phyloP scores from a whole-genome alignment of 2,888 invertebrate species.

The Hermaeophaga mercurialis region DNA sequence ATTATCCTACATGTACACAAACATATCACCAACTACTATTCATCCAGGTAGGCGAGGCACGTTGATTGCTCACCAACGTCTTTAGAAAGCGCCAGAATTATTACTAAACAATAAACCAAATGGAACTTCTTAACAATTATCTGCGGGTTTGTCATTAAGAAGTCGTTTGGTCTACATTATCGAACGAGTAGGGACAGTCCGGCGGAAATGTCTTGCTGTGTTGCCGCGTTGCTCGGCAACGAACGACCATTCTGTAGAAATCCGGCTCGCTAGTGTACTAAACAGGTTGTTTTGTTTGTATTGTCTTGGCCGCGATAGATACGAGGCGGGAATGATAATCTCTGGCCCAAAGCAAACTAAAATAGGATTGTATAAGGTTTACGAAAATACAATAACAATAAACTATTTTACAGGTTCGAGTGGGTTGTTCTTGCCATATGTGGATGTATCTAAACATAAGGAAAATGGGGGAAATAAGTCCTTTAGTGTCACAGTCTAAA shows the following conservation, averaged over 20 bases:
- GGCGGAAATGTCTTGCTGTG: no score
- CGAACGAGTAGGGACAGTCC: conserved; percentile 1
- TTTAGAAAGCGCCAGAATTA: background rate
- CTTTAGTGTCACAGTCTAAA: no score
- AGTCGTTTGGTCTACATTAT: background rate
- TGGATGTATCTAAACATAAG: no score
- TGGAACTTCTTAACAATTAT: no score
- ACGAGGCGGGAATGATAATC: conserved; percentile 9
- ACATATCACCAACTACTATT: conserved; percentile 10
- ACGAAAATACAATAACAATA: no score
- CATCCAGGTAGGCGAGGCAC: conserved; percentile 34
- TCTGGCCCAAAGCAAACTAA: background rate
- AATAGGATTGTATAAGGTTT: no score
- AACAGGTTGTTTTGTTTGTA: conserved; percentile 16
- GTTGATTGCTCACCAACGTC: conserved; percentile 7
- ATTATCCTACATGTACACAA: conserved; percentile 10
- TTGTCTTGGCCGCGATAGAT: background rate
- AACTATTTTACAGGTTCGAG: no score
- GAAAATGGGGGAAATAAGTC: no score
- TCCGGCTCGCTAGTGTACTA: no score
- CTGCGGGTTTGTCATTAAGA: no score
- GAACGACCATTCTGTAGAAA: no score
- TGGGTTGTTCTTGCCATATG: no score
- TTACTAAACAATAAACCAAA: background rate
- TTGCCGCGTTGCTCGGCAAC: background rate